Conservation (phyloP, 2,113 vertebrate genomes). For the Eulacestoma nigropectus region DNA sequence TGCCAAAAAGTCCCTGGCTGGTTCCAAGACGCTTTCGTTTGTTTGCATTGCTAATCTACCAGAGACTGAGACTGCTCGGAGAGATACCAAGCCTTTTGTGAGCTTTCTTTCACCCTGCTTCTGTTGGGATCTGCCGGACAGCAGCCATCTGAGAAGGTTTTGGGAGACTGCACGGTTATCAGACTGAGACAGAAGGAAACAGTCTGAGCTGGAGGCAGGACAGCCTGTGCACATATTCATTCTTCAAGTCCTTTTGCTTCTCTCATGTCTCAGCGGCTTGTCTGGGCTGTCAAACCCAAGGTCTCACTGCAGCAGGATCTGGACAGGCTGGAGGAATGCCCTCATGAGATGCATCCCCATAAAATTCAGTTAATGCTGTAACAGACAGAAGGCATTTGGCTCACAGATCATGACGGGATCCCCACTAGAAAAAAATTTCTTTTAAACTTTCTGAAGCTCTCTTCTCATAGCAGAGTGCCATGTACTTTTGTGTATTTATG, state of each 20-base stretch:
- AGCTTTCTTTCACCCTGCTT: conserved; percentile 1
- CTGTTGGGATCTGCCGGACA: conserved; percentile 20
- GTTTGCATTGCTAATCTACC: conserved; percentile 60
- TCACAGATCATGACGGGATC: not conserved
- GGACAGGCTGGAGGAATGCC: not conserved
- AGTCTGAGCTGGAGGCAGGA: not conserved
- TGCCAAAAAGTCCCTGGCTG: conserved; percentile 29
- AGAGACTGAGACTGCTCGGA: not conserved
- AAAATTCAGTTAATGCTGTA: not conserved
- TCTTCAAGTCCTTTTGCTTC: not conserved
- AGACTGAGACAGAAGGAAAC: conserved; percentile 46
- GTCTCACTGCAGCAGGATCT: not conserved
- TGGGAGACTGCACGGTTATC: conserved; percentile 1
- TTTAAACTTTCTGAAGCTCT: not conserved
- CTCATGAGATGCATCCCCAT: not conserved
- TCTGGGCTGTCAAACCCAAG: not conserved
- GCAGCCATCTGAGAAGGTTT: conserved; percentile 31
- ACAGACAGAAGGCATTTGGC: not conserved
- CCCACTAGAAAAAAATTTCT: not conserved
- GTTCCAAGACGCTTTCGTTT: conserved; percentile 20
- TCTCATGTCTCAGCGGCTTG: not conserved
- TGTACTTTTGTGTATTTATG: not conserved
- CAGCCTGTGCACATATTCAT: not conserved
- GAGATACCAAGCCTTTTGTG: conserved; percentile 22
- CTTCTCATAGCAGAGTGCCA: not conserved